Conservation (phyloP, 2,113 vertebrate genomes). For the Tautogolabrus adspersus region DNA sequence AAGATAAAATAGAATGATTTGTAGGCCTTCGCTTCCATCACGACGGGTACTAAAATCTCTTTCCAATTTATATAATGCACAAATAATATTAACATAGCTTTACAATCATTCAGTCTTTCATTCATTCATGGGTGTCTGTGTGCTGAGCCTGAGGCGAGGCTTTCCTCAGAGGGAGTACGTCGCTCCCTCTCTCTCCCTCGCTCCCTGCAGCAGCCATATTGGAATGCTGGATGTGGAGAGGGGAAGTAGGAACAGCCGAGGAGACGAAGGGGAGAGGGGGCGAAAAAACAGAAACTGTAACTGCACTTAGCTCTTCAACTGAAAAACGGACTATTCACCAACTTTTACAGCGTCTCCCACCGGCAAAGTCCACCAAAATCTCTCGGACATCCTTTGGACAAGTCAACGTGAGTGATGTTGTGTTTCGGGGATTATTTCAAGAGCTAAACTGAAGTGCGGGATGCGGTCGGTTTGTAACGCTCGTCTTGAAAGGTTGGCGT, state of each 20-base stretch:
- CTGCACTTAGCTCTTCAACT: conserved; percentile 33
- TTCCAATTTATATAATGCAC: too few species aligned
- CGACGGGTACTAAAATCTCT: too few species aligned
- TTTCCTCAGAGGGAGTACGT: conserved; percentile 26
- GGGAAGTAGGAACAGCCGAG: conserved; percentile 74
- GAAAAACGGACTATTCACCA: conserved; percentile 50
- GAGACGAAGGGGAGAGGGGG: conserved; percentile 33
- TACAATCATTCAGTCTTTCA: conserved; percentile 29
- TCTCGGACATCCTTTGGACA: conserved; percentile 34
- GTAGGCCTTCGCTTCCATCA: too few species aligned
- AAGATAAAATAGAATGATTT: too few species aligned
- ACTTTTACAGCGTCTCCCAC: conserved; percentile 7
- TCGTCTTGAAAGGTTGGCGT: conserved; percentile 17
- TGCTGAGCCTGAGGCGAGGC: conserved; percentile 25
- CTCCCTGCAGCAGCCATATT: conserved; percentile 75
- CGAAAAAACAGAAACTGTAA: conserved; percentile 36
- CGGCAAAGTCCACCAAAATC: conserved; percentile 42
- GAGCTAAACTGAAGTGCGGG: conserved; percentile 49
- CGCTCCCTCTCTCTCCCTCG: neutral
- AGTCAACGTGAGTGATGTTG: conserved; percentile 67
- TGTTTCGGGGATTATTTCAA: conserved; percentile 38
- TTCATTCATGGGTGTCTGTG: conserved; percentile 49
- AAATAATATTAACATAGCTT: neutral
- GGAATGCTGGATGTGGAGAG: conserved; percentile 80
- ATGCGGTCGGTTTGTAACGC: conserved; percentile 50